These are phyloP conservation scores for Hipposideros larvatus DNA, from an alignment of 2,797 vertebrate species.

Conservation along the genomic window DNA sequence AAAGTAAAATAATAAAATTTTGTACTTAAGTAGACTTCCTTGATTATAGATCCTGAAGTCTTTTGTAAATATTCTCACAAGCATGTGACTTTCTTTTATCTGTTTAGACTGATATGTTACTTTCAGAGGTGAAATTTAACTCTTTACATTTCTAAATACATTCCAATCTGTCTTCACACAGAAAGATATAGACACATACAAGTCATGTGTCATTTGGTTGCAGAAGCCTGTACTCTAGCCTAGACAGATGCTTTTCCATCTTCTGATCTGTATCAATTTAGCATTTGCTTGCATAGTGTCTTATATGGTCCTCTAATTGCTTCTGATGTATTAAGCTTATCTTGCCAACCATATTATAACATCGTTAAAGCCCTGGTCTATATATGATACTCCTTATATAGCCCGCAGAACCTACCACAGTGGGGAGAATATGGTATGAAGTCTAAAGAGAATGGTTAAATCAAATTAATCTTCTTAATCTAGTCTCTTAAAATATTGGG, in stretches of 20 bases:
- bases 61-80: constrained; percentile 71
- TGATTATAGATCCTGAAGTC: constrained; percentile 59
- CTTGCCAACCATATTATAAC: constrained; percentile 49
- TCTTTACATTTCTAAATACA: constrained; percentile 71
- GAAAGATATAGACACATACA: constrained; percentile 19
- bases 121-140: constrained; percentile 73
- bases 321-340: constrained; percentile 40
- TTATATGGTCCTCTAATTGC: constrained; percentile 41
- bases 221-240: constrained; percentile 45
- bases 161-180: constrained; percentile 43
- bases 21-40: constrained; percentile 71
- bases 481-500: constrained; percentile 53
- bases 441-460: background rate
- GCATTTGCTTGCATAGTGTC: constrained; percentile 45
- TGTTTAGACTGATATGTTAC: constrained; percentile 64
- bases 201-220: constrained; percentile 48
- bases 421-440: background rate
- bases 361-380: background rate
- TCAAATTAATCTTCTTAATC: constrained; percentile 53
- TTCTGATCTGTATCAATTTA: constrained; percentile 48
- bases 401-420: background rate
- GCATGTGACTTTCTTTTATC: constrained; percentile 53
- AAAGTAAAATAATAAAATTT: constrained; percentile 79
- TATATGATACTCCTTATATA: background rate
- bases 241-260: constrained; percentile 48